Percentiles rank a stretch among this genome's conserved stretches.
These are phyloP conservation scores for Dendrolimus pini DNA, from an alignment of 2,888 invertebrate species.

Conservation along the genomic window DNA sequence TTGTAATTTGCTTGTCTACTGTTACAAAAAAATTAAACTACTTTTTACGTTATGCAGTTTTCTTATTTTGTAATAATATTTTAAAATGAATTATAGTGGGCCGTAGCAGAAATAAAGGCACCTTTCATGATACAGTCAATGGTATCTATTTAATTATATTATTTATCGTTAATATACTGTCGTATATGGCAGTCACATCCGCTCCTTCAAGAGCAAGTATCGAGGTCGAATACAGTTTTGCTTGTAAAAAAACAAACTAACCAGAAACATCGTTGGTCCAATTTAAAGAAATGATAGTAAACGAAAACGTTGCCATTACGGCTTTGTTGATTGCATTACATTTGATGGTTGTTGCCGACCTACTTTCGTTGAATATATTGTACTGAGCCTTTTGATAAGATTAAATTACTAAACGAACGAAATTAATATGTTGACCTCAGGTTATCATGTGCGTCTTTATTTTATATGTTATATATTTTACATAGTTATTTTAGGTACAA, in stretches of 20 bases:
- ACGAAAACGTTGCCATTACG: slow-evolving; percentile 6
- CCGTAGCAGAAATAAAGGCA: too few relatives aligned
- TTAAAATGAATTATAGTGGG: too few relatives aligned
- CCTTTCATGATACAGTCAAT: too few relatives aligned
- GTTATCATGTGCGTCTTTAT: slow-evolving; percentile 2
- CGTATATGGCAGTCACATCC: slow-evolving; percentile 10
- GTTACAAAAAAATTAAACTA: too few relatives aligned
- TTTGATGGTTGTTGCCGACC: slow-evolving; percentile 8
- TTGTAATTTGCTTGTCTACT: too few relatives aligned
- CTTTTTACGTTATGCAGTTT: too few relatives aligned
- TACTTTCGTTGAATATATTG: slow-evolving; percentile 21
- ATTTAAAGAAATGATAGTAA: not conserved
- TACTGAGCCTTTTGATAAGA: slow-evolving; percentile 22
- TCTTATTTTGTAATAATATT: too few relatives aligned
- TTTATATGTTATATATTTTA: not conserved
- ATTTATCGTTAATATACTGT: not conserved
- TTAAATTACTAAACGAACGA: slow-evolving; percentile 16
- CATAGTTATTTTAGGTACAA: too few relatives aligned
- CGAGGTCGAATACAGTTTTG: slow-evolving; percentile 9
- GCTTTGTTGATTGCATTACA: slow-evolving; percentile 6
- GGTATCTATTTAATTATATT: not conserved
- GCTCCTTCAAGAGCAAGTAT: slow-evolving; percentile 6
- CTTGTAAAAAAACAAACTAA: not conserved
- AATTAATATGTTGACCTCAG: slow-evolving; percentile 22
- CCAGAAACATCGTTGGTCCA: not conserved